Evolutionary conservation across 92 coral and sea anemone species (phyloP).

Genomic region (Zoanthus sociatus): DNA sequence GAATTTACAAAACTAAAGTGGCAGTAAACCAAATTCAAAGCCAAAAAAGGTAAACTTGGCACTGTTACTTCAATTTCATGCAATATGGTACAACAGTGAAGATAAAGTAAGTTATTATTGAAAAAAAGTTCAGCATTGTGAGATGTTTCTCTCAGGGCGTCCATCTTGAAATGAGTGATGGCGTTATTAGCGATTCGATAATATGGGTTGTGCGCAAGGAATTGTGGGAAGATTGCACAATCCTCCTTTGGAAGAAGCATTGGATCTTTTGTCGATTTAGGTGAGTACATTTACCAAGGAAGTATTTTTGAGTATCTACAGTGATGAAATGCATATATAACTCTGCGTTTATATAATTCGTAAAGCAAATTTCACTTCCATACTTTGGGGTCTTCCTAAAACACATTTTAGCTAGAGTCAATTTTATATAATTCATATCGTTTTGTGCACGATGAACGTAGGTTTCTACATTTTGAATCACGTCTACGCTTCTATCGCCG

Average conservation of each 20-base stretch:
- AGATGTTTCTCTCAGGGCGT: background rate
- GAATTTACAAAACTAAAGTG: background rate
- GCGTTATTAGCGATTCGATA: background rate
- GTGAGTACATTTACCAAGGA: background rate
- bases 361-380: background rate
- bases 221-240: too few species aligned
- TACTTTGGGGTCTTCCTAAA: background rate
- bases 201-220: background rate
- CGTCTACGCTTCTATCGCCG: too few species aligned
- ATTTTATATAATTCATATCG: background rate
- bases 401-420: background rate
- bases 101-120: background rate
- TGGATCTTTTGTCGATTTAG: background rate
- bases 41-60: background rate
- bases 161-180: background rate
- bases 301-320: background rate
- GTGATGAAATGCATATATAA: background rate
- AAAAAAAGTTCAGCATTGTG: background rate
- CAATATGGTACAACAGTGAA: background rate
- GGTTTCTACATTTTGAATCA: background rate
- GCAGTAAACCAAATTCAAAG: background rate
- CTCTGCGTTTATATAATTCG: background rate
- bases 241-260: background rate
- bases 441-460: background rate
- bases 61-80: background rate